These are phyloP conservation scores for Theretra japonica DNA, from an alignment of 2,888 invertebrate genomes.

Conservation along the genomic window DNA sequence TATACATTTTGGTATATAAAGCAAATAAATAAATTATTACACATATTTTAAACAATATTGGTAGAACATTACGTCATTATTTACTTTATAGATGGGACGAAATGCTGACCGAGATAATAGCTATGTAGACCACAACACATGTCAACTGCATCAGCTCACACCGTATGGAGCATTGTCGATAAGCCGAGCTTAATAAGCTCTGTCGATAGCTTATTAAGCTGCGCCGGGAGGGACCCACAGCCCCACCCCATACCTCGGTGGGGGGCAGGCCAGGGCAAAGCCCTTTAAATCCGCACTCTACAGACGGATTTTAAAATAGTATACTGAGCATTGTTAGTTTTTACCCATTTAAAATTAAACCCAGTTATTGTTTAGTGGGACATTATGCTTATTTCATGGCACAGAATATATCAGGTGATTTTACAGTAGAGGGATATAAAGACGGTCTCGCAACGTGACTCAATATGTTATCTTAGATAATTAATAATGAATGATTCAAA, in stretches of 20 bases:
- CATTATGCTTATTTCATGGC: not conserved
- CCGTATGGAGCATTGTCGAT: slow-evolving; percentile 13
- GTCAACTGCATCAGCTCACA: slow-evolving; percentile 2
- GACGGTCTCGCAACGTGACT: too few relatives aligned
- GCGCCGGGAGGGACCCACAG: not conserved
- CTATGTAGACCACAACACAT: not conserved
- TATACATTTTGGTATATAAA: too few relatives aligned
- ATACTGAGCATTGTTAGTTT: slow-evolving; percentile 15
- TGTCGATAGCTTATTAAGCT: slow-evolving; percentile 22
- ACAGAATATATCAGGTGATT: not conserved
- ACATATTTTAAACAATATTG: too few relatives aligned
- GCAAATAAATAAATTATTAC: too few relatives aligned
- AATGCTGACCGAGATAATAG: not conserved
- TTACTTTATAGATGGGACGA: too few relatives aligned
- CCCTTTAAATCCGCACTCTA: slow-evolving; percentile 12
- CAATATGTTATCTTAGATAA: too few relatives aligned
- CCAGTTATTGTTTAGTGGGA: not conserved
- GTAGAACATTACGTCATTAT: too few relatives aligned
- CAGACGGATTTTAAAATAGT: not conserved
- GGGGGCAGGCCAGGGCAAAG: not conserved
- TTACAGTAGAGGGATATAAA: not conserved
- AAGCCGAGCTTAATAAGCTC: slow-evolving; percentile 25
- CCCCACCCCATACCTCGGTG: not conserved
- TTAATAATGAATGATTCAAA: too few relatives aligned
- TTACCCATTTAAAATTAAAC: slow-evolving; percentile 1